Evolutionary conservation across 2,113 vertebrate species (phyloP), one percentile per base, ranked within the genome.

Genomic region (Prunella fulvescens): DNA sequence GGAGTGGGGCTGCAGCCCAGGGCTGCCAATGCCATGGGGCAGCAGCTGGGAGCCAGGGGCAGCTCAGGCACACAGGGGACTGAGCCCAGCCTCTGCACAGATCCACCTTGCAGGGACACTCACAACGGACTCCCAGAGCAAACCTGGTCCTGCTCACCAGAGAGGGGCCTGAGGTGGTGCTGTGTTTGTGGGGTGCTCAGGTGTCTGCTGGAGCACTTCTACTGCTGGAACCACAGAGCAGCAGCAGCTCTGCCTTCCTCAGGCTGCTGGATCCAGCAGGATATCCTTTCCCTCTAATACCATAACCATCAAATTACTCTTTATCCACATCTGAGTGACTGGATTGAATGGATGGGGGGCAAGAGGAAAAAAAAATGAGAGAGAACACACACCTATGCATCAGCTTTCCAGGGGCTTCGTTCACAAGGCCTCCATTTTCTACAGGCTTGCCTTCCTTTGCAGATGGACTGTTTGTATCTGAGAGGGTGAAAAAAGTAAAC

Each of bases 351-450:
- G 8, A 12, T 5, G 26, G 6, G 5, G 8, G 16, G 6, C 10
- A 83, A 23, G 14, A 26, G 22, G 15, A 19, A 26, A 22, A 33
- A 2, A 4, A 7, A 23, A 6, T 28, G n/a, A 26, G n/a, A 23
- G 16, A n/a, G 40, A 40, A 40, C 40, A 88, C 97, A 57, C 23
- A 98, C 98, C 98, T 97, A 51, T 96, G 94, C 24, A 97, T 65
- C 33, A 86, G 2, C 37, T 88, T 98, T 33, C 94, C 96, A 7
- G 92, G 7, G 2, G 42, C 31, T 42, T 98, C 98, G 0, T n/a
- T 97, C 42, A 97, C 82, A 23, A 98, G 91, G 9, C 97, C 64
- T 37, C 98, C 98, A 3, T 99, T 99, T 91, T 99, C 99, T 16
- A 98, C 2, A 15, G 53, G 97, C 88, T 96, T 98, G 53, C 54